Conservation (phyloP, 2,888 invertebrate genomes). For the Cetonia aurata region DNA sequence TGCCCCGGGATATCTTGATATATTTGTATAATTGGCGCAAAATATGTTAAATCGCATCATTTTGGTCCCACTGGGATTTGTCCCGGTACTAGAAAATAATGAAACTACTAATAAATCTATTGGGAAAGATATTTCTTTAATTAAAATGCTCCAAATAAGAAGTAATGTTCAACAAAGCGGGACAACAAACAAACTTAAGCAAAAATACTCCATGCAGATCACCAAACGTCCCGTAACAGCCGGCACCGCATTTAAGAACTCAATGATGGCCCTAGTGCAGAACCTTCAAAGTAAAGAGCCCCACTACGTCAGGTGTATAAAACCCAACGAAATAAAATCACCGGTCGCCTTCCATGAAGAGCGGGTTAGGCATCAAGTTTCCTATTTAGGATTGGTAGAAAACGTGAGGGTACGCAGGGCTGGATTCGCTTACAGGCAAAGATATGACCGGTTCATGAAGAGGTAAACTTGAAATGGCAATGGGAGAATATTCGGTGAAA, state of each 20-base stretch:
- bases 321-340: conserved; percentile 95
- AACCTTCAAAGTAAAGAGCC: conserved; percentile 94
- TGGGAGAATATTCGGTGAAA: no score
- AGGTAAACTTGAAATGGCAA: conserved; percentile 67
- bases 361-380: conserved; percentile 80
- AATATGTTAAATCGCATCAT: no score
- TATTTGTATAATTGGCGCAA: no score
- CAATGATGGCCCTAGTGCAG: conserved; percentile 90
- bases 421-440: conserved; percentile 96
- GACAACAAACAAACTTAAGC: background rate
- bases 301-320: conserved; percentile 97
- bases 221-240: conserved; percentile 96
- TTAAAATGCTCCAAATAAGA: no score
- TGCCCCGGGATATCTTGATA: no score
- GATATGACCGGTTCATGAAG: conserved; percentile 92
- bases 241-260: conserved; percentile 93
- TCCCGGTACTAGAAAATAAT: no score
- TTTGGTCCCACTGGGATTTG: no score
- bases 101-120: no score
- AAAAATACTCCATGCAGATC: conserved; percentile 71
- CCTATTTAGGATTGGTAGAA: conserved; percentile 93
- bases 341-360: conserved; percentile 88
- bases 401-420: conserved; percentile 96
- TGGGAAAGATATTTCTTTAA: no score
- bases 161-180: no score